Conservation (phyloP, 2,797 vertebrate species). For the Hemitrygon akajei region DNA sequence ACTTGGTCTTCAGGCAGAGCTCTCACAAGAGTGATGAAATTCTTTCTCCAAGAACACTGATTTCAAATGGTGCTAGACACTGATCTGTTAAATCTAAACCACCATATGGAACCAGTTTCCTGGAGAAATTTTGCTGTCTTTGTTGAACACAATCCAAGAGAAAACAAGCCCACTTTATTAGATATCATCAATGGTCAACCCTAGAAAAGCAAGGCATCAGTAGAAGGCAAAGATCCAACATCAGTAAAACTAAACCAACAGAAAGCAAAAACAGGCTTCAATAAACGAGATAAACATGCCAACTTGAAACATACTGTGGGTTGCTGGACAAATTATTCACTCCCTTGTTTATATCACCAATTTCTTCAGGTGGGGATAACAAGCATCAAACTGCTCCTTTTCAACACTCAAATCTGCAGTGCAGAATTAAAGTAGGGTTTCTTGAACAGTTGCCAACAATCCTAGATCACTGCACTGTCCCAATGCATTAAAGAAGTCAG, state of each 20-base stretch:
- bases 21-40: constrained; percentile 45
- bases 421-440: neutral
- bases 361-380: neutral
- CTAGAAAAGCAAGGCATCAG: neutral
- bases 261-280: neutral
- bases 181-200: neutral
- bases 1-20: neutral
- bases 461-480: neutral
- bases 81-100: constrained; percentile 93
- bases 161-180: neutral
- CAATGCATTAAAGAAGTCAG: too few relatives aligned
- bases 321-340: neutral
- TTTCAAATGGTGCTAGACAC: constrained; percentile 99
- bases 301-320: neutral
- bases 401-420: neutral
- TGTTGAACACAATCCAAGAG: neutral
- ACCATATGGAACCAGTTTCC: constrained; percentile 99
- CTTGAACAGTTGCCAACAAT: neutral
- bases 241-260: neutral
- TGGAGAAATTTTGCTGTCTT: constrained; percentile 62
- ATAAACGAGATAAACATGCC: neutral
- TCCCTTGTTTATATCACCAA: neutral
- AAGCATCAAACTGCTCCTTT: neutral
- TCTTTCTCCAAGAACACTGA: constrained; percentile 96
- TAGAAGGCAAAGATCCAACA: neutral